Base-by-base conservation (phyloP, 2,888 invertebrate genomes). In the Tupiocoris notatus region DNA sequence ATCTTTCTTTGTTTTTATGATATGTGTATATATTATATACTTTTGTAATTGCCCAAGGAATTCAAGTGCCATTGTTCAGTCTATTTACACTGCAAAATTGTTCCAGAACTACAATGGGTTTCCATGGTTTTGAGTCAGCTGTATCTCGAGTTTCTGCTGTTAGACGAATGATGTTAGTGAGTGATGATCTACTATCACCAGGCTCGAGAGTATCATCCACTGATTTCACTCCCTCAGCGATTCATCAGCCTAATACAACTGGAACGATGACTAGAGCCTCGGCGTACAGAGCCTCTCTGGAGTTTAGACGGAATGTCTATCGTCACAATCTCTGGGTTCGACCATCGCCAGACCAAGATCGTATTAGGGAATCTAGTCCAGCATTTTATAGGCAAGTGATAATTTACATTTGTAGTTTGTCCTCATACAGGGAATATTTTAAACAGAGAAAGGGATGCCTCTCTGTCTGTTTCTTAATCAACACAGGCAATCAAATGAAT, bases 301-400 rank as follows among this genome's bases (percentile, higher is more conserved):
- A 62, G 3, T 73, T 73, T 54, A 73, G 94, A 17, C 87, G 90
- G 81, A 88, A 89, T 77, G 88, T 96, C 64, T 96, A 96, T 84
- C 86, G 88, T 2, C 88, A 90, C 80, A 90, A 91, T 83, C 84
- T 93, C 81, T 92, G 93, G 89, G 92, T 92, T 2, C 85, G 88
- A 70, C 88, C 76, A 1, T 12, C n/a, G 61, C 39, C 22, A 3
- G 24, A 24, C 2, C 25, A 62, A n/a, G 91, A 91, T 22, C 86
- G 91, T 23, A 90, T 88, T 82, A 86, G 94, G 16, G 91, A 92
- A 81, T 90, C 90, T 82, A 88, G 89, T 23, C 92, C 94, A 0
- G 87, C 88, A 58, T 92, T 90, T 84, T 94, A 90, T 83, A 89
- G 92, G 92, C 92, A 82, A 25, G 24, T 17, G n/a, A 9, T 24